Evolutionary conservation across 2,797 vertebrate species (phyloP).

Genomic region (Tinamus major): DNA sequence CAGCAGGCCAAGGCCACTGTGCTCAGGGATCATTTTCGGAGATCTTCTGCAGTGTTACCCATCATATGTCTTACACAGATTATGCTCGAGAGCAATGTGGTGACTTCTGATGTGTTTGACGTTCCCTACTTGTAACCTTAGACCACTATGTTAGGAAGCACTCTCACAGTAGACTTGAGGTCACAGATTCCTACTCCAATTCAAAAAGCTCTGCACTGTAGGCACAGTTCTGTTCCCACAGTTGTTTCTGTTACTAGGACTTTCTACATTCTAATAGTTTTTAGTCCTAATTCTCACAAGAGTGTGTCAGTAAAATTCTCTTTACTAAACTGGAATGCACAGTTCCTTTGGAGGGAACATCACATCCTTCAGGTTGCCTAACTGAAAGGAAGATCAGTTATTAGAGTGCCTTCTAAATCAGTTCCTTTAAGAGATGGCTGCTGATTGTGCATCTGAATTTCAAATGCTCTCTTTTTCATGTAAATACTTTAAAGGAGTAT

Average conservation of each 20-base stretch:
- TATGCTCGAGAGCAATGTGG: background rate
- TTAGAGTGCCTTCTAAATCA: background rate
- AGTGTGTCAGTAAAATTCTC: background rate
- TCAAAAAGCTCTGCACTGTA: background rate
- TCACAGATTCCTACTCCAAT: conserved; percentile 20
- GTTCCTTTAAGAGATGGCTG: background rate
- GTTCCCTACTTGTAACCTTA: conserved; percentile 49
- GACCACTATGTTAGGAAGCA: conserved; percentile 13
- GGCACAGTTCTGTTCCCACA: background rate
- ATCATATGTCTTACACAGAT: background rate
- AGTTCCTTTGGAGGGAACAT: background rate
- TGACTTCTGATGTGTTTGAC: conserved; percentile 53
- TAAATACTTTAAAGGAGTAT: background rate
- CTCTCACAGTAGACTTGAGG: background rate
- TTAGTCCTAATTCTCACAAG: background rate
- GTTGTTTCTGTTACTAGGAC: background rate
- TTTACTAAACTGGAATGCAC: background rate
- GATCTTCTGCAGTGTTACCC: background rate
- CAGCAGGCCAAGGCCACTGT: background rate
- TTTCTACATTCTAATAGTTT: background rate
- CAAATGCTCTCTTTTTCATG: background rate
- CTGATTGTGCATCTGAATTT: background rate
- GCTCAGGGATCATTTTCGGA: background rate
- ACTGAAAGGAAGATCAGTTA: background rate
- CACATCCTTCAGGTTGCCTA: background rate